Evolutionary conservation across 2,797 vertebrate species (phyloP).

Genomic region (Bovichtus variegatus): DNA sequence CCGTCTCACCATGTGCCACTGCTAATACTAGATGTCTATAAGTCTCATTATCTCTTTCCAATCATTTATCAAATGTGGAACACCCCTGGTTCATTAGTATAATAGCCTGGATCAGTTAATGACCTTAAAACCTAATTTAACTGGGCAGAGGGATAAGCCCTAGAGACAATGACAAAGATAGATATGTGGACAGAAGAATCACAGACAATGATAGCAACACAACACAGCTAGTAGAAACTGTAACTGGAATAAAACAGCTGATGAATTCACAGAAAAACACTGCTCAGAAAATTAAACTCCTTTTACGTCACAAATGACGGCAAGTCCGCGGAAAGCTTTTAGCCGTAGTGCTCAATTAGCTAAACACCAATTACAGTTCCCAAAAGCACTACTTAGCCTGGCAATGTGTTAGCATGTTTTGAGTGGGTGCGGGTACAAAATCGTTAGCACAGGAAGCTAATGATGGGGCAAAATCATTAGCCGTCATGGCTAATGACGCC

Average conservation of each 20-base stretch:
- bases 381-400: conserved; percentile 58
- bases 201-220: conserved; percentile 26
- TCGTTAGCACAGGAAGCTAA: conserved; percentile 70
- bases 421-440: conserved; percentile 56
- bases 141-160: conserved; percentile 56
- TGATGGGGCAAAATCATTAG: conserved; percentile 66
- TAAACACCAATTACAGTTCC: conserved; percentile 65
- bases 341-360: conserved; percentile 69
- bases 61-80: conserved; percentile 73
- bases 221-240: conserved; percentile 4
- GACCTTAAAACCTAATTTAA: conserved; percentile 75
- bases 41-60: conserved; percentile 63
- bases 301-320: conserved; percentile 47
- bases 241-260: conserved; percentile 29
- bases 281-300: conserved; percentile 14
- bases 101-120: conserved; percentile 75
- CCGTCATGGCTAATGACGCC: conserved; percentile 50
- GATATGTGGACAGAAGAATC: conserved; percentile 40
- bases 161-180: conserved; percentile 53
- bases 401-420: conserved; percentile 61
- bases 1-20: background rate
- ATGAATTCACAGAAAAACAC: conserved; percentile 7
- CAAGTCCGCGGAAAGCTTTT: conserved; percentile 66
- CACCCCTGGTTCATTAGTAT: conserved; percentile 65
- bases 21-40: conserved; percentile 54